Base-by-base conservation (phyloP, 2,797 vertebrate species). In the Odontamblyopus lacepedii region DNA sequence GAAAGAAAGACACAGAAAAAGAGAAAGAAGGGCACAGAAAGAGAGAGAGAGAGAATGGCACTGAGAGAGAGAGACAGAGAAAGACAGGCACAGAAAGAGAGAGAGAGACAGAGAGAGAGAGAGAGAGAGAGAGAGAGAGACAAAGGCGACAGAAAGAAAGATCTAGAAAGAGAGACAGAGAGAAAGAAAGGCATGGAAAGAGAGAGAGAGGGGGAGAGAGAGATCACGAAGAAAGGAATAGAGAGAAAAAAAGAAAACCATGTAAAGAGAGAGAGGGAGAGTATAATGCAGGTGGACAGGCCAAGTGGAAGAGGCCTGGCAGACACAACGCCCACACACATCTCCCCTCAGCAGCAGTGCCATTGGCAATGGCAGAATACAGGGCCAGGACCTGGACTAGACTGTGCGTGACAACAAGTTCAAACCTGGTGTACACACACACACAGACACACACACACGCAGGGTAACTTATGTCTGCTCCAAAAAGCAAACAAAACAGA, bases 221-320 rank as follows among this genome's bases (percentile, higher is more conserved):
- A 19, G n/a, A 2, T 18, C 18, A 7, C 3, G 18, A 2, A 19
- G 51, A n/a, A 7, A 53, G 18, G 7, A 6, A 53, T 1, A 38
- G 57, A 62, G 72, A 44, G 62, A 71, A 74, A 69, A 71, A 68
- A 61, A 71, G 67, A 63, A 63, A 32, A 69, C 13, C 44, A 48
- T 1, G 19, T 4, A 48, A 44, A 60, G 63, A 74, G 76, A 76
- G 77, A 77, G 75, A 67, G 73, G 74, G 69, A 81, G 85, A 82
- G 86, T 87, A 83, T 93, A 91, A 92, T 91, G 71, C 82, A 84
- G 88, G 83, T 89, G 81, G 92, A 93, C 92, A 92, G 86, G 90
- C 85, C 85, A 87, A 89, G 91, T 92, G 91, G 90, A 89, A 90
- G 85, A 91, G 87, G 85, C 87, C 91, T 92, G 87, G 89, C 87